Base-by-base conservation (phyloP, 2,888 invertebrate genomes). In the Listrodromus nycthemerus region DNA sequence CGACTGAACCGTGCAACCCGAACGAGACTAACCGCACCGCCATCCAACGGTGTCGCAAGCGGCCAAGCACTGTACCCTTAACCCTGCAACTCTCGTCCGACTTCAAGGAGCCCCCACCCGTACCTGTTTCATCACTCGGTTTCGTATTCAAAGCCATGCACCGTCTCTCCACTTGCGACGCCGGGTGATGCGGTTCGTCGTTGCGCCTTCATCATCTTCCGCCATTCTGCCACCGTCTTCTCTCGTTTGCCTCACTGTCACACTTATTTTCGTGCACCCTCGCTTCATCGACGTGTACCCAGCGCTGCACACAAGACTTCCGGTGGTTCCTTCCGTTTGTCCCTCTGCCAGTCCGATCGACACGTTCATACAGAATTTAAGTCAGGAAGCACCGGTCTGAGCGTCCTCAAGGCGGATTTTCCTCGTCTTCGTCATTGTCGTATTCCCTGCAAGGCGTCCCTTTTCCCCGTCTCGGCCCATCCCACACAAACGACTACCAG, bases 91-190 rank as follows among this genome's bases (percentile, higher is more conserved):
- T 33, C 27, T 33, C 27, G n/a, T 48, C 65, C 74, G 55, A 33
- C 66, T 66, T 63, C 66, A 55, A 19, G 30, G 16, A 73, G 50
- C 37, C 55, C 58, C 74, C 50, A 50, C 48, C 61, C 79, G 70
- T 37, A 78, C 84, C 84, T 84, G 84, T 87, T 89, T 86, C 86
- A 90, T 87, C 84, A 82, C 19, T 67, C 88, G 88, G 84, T 86
- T 90, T 91, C 88, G 86, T 90, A 91, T 91, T 91, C 91, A 87
- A 75, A 82, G 85, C 87, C 89, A 88, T 86, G 88, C 87, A 86
- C 83, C 66, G 70, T 82, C 84, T 84, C 86, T 85, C 80, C 74
- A 85, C 87, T 81, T 45, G 45, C 52, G 7, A 61, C 52, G 79
- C 30, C 45, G 69, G 55, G 58, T 27, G 27, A 27, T 61, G 27